phyloP scores from a whole-genome alignment of 2,113 vertebrate species.

The Mellivora capensis region DNA sequence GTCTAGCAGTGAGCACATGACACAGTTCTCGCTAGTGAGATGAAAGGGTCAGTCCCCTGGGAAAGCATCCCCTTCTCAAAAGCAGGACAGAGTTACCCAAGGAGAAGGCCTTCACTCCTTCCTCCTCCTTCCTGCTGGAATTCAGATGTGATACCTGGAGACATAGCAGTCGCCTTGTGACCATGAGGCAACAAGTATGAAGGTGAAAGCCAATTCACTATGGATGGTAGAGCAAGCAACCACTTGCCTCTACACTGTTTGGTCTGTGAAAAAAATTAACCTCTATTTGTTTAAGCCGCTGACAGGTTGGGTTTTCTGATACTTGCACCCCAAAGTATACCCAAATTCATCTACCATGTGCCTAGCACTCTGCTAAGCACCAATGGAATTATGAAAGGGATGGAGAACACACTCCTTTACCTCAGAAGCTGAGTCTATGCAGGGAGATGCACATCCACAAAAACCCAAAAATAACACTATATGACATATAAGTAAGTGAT shows the following conservation, averaged over 20 bases:
- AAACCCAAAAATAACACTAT: neutral
- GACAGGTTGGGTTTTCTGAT: neutral
- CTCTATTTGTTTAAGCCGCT: neutral
- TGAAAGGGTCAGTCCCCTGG: neutral
- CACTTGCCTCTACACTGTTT: neutral
- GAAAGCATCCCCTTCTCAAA: neutral
- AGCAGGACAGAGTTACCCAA: neutral
- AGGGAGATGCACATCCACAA: neutral
- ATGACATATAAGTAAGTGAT: constrained; percentile 6
- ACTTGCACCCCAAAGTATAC: neutral
- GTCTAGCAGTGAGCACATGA: neutral
- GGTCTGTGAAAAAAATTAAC: neutral
- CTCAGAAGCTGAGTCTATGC: neutral
- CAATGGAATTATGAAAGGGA: constrained; percentile 8
- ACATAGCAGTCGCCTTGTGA: neutral
- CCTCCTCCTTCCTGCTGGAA: neutral
- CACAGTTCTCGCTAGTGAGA: neutral
- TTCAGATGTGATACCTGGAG: neutral
- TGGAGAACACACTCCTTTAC: neutral
- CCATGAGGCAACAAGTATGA: neutral
- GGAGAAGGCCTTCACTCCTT: neutral
- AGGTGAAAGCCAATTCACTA: neutral
- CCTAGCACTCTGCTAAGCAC: neutral
- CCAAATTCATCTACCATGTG: neutral
- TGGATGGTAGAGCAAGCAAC: neutral